phyloP scores from a whole-genome alignment of 2,797 vertebrate genomes.

The Channa striata region DNA sequence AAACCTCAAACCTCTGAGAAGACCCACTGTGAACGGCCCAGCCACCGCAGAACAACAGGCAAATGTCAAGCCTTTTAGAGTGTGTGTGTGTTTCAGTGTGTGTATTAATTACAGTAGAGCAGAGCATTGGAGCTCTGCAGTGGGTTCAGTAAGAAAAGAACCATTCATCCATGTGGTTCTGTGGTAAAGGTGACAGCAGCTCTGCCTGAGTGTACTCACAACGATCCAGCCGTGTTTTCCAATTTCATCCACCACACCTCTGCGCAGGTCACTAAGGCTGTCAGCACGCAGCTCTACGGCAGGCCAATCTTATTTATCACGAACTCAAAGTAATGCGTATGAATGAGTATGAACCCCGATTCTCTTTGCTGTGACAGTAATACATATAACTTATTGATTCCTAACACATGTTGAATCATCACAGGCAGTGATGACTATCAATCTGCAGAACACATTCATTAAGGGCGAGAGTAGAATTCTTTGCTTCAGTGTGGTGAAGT shows the following conservation, averaged over 20 bases:
- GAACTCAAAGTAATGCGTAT: neutral
- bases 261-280: neutral
- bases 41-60: conserved; percentile 4
- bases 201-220: neutral
- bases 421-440: neutral
- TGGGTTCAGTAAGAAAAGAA: conserved; percentile 14
- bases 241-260: too few species aligned
- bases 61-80: conserved; percentile 41
- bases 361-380: too few species aligned
- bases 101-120: conserved; percentile 5
- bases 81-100: conserved; percentile 1
- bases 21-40: neutral
- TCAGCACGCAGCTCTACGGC: neutral
- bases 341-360: neutral
- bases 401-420: too few species aligned
- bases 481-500: neutral
- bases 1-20: conserved; percentile 17
- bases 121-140: conserved; percentile 7
- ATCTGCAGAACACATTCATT: neutral
- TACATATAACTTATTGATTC: too few species aligned
- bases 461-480: neutral
- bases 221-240: neutral
- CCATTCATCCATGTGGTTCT: conserved; percentile 12
- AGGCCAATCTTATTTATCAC: neutral
- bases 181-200: conserved; percentile 7